phyloP scores from a whole-genome alignment of 92 coral and sea anemone species.

The Pocillopora grandis region DNA sequence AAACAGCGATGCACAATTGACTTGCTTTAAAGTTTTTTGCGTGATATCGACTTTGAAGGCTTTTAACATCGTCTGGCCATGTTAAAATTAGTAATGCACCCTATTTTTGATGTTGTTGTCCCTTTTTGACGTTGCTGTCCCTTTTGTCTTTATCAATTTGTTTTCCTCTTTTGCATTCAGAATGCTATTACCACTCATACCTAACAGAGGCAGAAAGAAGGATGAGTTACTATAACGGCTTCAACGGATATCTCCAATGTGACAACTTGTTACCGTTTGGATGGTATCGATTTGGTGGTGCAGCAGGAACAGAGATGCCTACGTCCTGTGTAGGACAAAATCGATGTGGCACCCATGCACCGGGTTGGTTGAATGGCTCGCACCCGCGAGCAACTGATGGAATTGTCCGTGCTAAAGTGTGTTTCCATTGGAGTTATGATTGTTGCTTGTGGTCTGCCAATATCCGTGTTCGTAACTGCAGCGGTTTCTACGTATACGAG shows the following conservation, averaged over 20 bases:
- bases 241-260: conserved; percentile 20
- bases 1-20: too few species aligned
- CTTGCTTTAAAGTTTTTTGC: too few species aligned
- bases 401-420: conserved; percentile 34
- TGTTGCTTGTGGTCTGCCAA: conserved; percentile 32
- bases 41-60: too few species aligned
- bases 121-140: too few species aligned
- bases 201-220: conserved; percentile 23
- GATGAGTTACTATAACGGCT: conserved; percentile 20
- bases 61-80: too few species aligned
- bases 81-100: too few species aligned
- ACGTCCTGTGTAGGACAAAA: conserved; percentile 24
- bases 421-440: conserved; percentile 19
- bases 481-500: conserved; percentile 64
- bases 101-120: too few species aligned
- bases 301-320: conserved; percentile 57
- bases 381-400: conserved; percentile 54
- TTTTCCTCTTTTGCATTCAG: neutral
- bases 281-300: conserved; percentile 61
- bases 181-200: neutral
- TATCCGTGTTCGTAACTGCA: conserved; percentile 64
- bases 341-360: conserved; percentile 47
- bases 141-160: too few species aligned
- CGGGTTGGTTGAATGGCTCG: conserved; percentile 49
- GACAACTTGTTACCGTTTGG: conserved; percentile 24